Evolutionary conservation across 2,797 vertebrate genomes (phyloP).

Genomic region (Rhinoraja longicauda): DNA sequence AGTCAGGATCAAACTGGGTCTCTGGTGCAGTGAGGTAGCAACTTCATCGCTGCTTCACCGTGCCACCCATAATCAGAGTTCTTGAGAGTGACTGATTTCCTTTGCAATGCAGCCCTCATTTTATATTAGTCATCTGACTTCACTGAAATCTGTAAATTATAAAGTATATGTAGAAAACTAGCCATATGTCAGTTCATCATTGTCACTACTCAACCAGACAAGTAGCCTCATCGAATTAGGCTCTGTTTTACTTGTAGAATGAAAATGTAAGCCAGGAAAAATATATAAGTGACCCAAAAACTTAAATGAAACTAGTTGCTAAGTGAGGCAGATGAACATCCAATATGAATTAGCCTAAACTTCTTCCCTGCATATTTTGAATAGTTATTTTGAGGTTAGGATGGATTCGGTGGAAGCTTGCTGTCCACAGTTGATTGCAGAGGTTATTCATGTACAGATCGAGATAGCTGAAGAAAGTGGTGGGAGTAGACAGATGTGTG

Average conservation of each 20-base stretch:
- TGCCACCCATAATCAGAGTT: too few relatives aligned
- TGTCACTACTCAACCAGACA: background rate
- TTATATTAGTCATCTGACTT: background rate
- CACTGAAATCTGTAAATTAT: background rate
- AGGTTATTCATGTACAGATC: background rate
- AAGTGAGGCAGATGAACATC: background rate
- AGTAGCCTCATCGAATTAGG: background rate
- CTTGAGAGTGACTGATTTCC: background rate
- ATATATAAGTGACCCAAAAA: background rate
- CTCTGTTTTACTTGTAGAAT: background rate
- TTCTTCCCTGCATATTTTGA: background rate
- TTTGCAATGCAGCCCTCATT: background rate
- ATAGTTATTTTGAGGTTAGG: background rate
- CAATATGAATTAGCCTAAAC: background rate
- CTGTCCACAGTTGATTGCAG: background rate
- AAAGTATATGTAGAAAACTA: background rate
- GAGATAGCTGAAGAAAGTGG: background rate
- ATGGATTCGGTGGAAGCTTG: background rate
- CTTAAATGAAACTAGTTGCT: slow-evolving; percentile 2
- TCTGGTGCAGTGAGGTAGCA: too few relatives aligned
- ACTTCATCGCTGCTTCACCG: too few relatives aligned
- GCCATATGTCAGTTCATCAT: background rate
- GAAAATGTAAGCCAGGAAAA: slow-evolving; percentile 4
- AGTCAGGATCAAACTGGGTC: too few relatives aligned
- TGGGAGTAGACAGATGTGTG: background rate